A percentile compares a stretch with the other conserved stretches of the same genome.
Conservation (phyloP, 2,797 vertebrate species). For the Sebastes reedi region DNA sequence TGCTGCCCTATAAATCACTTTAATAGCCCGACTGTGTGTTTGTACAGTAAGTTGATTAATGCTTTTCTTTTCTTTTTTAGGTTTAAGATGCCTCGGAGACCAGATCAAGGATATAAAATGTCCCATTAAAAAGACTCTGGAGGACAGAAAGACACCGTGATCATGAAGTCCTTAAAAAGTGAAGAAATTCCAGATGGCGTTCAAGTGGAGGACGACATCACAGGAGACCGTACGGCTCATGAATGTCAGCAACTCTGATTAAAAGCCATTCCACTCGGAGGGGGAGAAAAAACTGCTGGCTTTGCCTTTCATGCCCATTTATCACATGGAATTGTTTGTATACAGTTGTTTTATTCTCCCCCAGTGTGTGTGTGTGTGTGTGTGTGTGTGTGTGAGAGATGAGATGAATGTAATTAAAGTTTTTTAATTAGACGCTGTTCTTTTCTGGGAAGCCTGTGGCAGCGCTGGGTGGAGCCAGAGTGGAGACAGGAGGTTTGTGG, state of each 20-base stretch:
- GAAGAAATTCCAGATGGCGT: slow-evolving; percentile 65
- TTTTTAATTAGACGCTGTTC: slow-evolving; percentile 81
- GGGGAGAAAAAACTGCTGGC: slow-evolving; percentile 29
- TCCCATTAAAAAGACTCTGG: slow-evolving; percentile 6
- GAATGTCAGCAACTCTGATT: slow-evolving; percentile 69
- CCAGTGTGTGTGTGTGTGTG: slow-evolving; percentile 27
- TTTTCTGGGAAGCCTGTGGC: slow-evolving; percentile 82
- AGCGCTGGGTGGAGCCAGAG: slow-evolving; percentile 76
- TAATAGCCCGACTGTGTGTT: slow-evolving; percentile 10
- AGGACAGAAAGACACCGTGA: slow-evolving; percentile 12
- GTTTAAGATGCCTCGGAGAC: slow-evolving; percentile 27
- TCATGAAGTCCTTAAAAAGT: slow-evolving; percentile 23
- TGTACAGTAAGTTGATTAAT: slow-evolving; percentile 28
- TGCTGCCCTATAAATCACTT: slow-evolving; percentile 33
- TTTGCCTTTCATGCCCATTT: slow-evolving; percentile 59
- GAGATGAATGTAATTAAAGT: slow-evolving; percentile 79
- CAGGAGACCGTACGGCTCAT: slow-evolving; percentile 47
- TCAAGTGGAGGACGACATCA: slow-evolving; percentile 53
- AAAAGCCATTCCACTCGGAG: slow-evolving; percentile 49
- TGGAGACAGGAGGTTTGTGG: slow-evolving; percentile 81
- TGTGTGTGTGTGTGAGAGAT: slow-evolving; percentile 41
- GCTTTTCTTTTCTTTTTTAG: not conserved
- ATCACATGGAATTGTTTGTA: slow-evolving; percentile 71
- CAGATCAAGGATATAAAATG: slow-evolving; percentile 22
- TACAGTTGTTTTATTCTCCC: slow-evolving; percentile 63